A percentile compares a stretch with the other conserved stretches of the same genome.
Conservation (phyloP, 2,113 vertebrate genomes). For the Sebastes schlegelii region DNA sequence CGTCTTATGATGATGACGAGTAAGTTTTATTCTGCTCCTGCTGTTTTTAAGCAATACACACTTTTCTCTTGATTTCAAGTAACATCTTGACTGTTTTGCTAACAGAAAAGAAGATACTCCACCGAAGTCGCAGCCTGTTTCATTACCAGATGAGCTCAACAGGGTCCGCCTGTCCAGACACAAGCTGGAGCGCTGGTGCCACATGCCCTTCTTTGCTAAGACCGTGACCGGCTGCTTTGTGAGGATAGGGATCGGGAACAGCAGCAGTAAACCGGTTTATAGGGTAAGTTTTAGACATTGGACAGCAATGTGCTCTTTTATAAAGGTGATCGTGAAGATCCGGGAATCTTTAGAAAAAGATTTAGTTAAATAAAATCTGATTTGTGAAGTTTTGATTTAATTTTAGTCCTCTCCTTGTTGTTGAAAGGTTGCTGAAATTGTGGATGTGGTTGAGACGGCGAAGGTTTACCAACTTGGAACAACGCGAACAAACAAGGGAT, state of each 20-base stretch:
- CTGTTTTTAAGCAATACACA: neutral
- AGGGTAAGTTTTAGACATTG: conserved; percentile 80
- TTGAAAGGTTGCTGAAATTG: conserved; percentile 95
- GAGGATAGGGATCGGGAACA: conserved; percentile 97
- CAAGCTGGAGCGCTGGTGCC: conserved; percentile 98
- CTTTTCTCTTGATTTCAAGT: neutral
- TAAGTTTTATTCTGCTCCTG: conserved; percentile 77
- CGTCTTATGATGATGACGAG: conserved; percentile 96
- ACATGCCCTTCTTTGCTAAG: conserved; percentile 99
- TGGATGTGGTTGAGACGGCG: conserved; percentile 96
- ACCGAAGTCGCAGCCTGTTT: conserved; percentile 97
- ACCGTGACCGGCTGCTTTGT: conserved; percentile 98
- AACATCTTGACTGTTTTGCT: neutral
- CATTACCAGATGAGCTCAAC: conserved; percentile 95
- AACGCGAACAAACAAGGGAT: conserved; percentile 97
- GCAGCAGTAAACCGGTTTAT: conserved; percentile 98
- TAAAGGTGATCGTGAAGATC: neutral
- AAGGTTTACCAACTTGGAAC: conserved; percentile 98
- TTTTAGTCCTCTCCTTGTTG: neutral
- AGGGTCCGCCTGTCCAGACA: conserved; percentile 94
- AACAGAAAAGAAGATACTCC: conserved; percentile 94
- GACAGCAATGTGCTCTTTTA: too few relatives aligned
- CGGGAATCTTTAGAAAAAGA: neutral
- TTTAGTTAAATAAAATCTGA: neutral
- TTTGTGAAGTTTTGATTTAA: neutral